Conservation (phyloP, 2,888 invertebrate genomes). For the Pristionchus arcanus region DNA sequence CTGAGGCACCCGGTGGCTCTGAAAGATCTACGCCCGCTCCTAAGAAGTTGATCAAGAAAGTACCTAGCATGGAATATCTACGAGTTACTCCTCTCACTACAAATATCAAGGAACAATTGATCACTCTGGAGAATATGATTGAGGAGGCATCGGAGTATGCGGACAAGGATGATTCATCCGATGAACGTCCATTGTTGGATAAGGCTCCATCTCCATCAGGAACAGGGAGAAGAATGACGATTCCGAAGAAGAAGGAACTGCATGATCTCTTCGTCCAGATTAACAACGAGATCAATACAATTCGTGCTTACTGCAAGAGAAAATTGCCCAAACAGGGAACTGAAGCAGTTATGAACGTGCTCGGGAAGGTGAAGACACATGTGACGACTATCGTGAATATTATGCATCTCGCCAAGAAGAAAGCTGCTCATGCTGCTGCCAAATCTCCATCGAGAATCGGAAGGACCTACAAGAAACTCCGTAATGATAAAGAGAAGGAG, state of each 20-base stretch:
- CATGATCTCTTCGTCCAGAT: conserved; percentile 74
- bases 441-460: conserved; percentile 10
- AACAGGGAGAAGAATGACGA: neutral
- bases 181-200: conserved; percentile 54
- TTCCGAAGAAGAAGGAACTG: conserved; percentile 61
- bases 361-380: conserved; percentile 67
- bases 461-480: conserved; percentile 58
- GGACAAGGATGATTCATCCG: conserved; percentile 28
- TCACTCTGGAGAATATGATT: conserved; percentile 68
- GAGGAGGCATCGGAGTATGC: conserved; percentile 57
- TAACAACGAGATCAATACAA: conserved; percentile 74
- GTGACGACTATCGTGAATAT: conserved; percentile 66
- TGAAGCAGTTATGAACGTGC: conserved; percentile 73
- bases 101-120: conserved; percentile 66
- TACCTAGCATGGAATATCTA: conserved; percentile 68
- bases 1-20: conserved; percentile 56
- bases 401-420: conserved; percentile 59
- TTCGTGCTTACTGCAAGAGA: conserved; percentile 71
- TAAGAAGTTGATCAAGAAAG: conserved; percentile 61
- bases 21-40: conserved; percentile 53
- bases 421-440: conserved; percentile 34
- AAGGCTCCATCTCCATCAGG: neutral
- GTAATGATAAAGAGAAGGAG: conserved; percentile 20
- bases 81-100: conserved; percentile 70
- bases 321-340: conserved; percentile 71